phyloP scores from a whole-genome alignment of 2,113 vertebrate species.

The Fregetta grallaria region DNA sequence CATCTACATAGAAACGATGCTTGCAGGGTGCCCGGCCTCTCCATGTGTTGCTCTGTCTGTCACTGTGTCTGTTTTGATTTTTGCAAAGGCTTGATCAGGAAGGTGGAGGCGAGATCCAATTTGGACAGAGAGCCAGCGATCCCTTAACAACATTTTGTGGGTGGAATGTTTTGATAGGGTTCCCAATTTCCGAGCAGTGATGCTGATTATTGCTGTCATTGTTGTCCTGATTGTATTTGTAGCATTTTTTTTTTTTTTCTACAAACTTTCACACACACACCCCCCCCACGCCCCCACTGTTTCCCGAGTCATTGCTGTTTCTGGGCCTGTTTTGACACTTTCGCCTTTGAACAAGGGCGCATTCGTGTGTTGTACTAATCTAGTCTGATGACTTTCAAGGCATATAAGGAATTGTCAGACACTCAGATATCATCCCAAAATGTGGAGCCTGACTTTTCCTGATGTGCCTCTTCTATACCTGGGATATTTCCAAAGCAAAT shows the following conservation, averaged over 20 bases:
- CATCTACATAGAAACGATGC: not conserved
- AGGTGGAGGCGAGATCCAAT: constrained; percentile 43
- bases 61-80: constrained; percentile 45
- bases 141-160: constrained; percentile 30
- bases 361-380: not conserved
- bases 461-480: not conserved
- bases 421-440: not conserved
- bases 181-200: constrained; percentile 16
- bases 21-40: constrained; percentile 1
- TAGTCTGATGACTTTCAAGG: not conserved
- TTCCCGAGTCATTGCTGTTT: constrained; percentile 1
- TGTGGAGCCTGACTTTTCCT: not conserved
- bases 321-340: not conserved
- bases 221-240: constrained; percentile 2
- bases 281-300: not conserved
- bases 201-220: constrained; percentile 7
- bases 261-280: not conserved
- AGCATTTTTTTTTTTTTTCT: not conserved
- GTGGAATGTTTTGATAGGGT: constrained; percentile 48
- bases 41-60: constrained; percentile 49
- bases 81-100: constrained; percentile 38
- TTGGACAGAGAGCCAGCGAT: constrained; percentile 42
- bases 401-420: not conserved
- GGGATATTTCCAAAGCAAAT: not conserved
- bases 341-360: not conserved